Percentiles rank a stretch among this genome's conserved stretches.
These are phyloP conservation scores for Drosophila antonietae DNA, from an alignment of 2,888 invertebrate genomes.

Conservation along the genomic window DNA sequence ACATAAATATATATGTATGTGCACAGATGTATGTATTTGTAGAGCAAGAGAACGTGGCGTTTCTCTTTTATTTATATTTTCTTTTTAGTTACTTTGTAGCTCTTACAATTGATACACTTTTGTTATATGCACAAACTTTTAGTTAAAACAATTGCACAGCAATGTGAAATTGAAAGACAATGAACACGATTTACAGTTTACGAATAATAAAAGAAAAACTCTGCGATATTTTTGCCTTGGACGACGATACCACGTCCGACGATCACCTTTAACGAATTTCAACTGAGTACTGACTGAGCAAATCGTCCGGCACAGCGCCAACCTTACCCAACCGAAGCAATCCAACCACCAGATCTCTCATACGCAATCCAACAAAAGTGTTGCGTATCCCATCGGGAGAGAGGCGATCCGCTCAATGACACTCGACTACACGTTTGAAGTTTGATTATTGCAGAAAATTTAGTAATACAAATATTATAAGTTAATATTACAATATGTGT, in stretches of 20 bases:
- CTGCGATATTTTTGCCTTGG: conserved; percentile 26
- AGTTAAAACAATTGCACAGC: conserved; percentile 62
- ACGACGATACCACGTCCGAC: conserved; percentile 39
- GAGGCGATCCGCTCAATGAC: conserved; percentile 46
- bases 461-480: not conserved
- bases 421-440: conserved; percentile 38
- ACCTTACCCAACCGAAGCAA: not conserved
- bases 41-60: conserved; percentile 73
- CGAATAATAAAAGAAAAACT: conserved; percentile 25
- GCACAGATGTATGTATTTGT: conserved; percentile 24
- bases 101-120: conserved; percentile 17
- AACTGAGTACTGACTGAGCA: conserved; percentile 49
- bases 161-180: conserved; percentile 62
- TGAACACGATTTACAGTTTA: conserved; percentile 36
- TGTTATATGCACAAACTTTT: conserved; percentile 52
- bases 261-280: conserved; percentile 58
- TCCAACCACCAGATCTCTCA: conserved; percentile 30
- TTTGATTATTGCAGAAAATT: not conserved
- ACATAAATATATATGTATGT: conserved; percentile 14
- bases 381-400: conserved; percentile 22
- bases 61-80: conserved; percentile 36
- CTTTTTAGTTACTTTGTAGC: conserved; percentile 33
- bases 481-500: no score
- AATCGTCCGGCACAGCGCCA: conserved; percentile 24
- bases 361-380: conserved; percentile 28